Conservation (phyloP, 2,888 invertebrate species). For the Gari tellinella region DNA sequence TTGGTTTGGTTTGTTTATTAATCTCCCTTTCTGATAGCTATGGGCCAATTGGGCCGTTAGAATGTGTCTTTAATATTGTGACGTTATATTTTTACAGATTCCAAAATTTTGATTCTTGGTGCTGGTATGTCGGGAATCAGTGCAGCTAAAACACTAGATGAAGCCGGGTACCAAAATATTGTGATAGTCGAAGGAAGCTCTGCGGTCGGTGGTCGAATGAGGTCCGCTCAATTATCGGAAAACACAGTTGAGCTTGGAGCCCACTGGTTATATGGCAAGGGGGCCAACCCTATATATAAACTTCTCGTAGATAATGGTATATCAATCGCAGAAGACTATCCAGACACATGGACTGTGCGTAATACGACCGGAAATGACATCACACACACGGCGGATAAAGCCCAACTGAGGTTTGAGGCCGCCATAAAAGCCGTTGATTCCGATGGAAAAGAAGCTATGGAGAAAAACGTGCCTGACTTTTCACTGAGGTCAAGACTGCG, state of each 20-base stretch:
- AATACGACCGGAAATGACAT: constrained; percentile 31
- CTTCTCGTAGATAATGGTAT: constrained; percentile 15
- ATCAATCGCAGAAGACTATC: constrained; percentile 1
- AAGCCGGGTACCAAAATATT: constrained; percentile 45
- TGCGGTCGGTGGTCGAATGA: constrained; percentile 47
- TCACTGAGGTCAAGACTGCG: constrained; percentile 18
- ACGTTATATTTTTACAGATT: constrained; percentile 16
- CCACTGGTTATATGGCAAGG: constrained; percentile 41
- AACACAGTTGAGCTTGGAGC: constrained; percentile 51
- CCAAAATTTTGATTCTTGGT: constrained; percentile 29
- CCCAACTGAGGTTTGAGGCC: neutral
- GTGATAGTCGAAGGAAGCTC: constrained; percentile 43
- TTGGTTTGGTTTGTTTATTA: too few species aligned
- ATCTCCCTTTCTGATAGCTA: too few species aligned
- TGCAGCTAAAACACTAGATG: constrained; percentile 49
- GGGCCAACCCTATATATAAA: constrained; percentile 40
- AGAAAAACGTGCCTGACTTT: constrained; percentile 8
- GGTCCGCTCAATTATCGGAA: constrained; percentile 17
- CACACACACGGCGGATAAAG: constrained; percentile 15
- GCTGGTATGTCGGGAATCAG: constrained; percentile 48
- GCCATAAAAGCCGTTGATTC: neutral
- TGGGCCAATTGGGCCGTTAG: too few species aligned
- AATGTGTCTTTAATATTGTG: too few species aligned
- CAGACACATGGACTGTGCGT: constrained; percentile 26
- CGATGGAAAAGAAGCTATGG: neutral